Evolutionary conservation across 2,888 invertebrate species (phyloP).

Genomic region (Pristionchus entomophagus): DNA sequence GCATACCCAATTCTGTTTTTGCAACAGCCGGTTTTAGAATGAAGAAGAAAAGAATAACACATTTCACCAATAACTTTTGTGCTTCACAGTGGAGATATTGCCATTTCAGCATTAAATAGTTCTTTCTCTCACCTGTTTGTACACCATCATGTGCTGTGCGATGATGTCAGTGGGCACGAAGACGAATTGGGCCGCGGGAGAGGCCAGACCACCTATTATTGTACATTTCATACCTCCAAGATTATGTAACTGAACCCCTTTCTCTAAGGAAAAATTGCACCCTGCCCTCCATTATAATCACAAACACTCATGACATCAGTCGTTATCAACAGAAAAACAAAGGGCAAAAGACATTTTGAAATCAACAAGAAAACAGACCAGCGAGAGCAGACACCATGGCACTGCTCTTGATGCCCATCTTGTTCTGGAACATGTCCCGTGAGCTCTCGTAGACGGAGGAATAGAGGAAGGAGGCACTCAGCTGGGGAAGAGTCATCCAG

Average conservation of each 20-base stretch:
- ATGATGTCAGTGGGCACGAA: conserved; percentile 75
- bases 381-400: conserved; percentile 64
- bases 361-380: conserved; percentile 45
- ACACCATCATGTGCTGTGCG: conserved; percentile 73
- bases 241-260: no score
- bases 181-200: conserved; percentile 68
- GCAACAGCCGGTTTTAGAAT: no score
- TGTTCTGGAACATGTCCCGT: conserved; percentile 63
- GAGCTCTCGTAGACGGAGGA: conserved; percentile 71
- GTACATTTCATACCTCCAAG: no score
- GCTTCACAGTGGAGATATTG: no score
- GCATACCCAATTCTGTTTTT: no score
- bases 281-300: not conserved
- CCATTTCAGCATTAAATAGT: no score
- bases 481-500: conserved; percentile 75
- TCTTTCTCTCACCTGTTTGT: conserved; percentile 65
- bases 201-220: conserved; percentile 63
- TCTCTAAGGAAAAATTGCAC: not conserved
- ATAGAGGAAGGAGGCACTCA: conserved; percentile 73
- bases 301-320: not conserved
- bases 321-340: not conserved
- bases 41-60: no score
- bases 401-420: conserved; percentile 61
- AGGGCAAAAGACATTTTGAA: not conserved
- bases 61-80: no score